These are phyloP conservation scores for Stictocephala bisonia DNA, from an alignment of 2,888 invertebrate genomes.

Conservation along the genomic window DNA sequence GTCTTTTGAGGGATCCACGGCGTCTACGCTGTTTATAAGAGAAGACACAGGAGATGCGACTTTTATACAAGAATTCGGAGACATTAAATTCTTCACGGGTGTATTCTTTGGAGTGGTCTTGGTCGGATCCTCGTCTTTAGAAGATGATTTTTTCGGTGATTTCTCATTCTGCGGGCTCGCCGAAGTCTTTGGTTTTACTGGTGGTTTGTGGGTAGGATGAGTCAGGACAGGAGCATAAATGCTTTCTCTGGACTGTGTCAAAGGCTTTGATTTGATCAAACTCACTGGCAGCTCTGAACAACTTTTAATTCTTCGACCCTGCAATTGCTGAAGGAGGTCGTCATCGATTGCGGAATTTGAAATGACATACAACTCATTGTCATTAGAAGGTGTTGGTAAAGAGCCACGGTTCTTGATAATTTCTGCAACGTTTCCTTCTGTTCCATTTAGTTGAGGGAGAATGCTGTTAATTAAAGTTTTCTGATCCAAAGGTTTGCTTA, in stretches of 20 bases:
- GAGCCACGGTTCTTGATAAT: conserved; percentile 42
- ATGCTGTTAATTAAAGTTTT: conserved; percentile 19
- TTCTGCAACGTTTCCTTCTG: conserved; percentile 28
- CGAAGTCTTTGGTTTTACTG: conserved; percentile 31
- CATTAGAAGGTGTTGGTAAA: conserved; percentile 52
- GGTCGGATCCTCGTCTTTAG: conserved; percentile 8
- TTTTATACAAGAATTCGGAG: conserved; percentile 53
- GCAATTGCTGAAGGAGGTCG: conserved; percentile 54
- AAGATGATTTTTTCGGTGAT: neutral
- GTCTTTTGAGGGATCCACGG: conserved; percentile 45
- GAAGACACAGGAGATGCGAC: conserved; percentile 56
- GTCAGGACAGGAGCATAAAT: conserved; percentile 41
- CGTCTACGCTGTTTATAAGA: conserved; percentile 50
- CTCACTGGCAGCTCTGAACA: conserved; percentile 17
- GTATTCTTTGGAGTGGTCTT: conserved; percentile 9
- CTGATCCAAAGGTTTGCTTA: conserved; percentile 32
- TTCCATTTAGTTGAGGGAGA: conserved; percentile 31
- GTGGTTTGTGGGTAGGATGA: conserved; percentile 53
- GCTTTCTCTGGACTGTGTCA: conserved; percentile 7
- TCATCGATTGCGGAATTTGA: conserved; percentile 59
- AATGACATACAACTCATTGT: conserved; percentile 67
- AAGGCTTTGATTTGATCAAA: conserved; percentile 7
- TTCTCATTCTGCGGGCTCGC: conserved; percentile 20
- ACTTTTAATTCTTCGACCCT: conserved; percentile 53
- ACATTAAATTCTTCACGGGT: conserved; percentile 42